A percentile compares a stretch with the other conserved stretches of the same genome.
These are phyloP conservation scores for Heloderma charlesbogerti DNA, from an alignment of 2,113 vertebrate genomes.

Conservation along the genomic window DNA sequence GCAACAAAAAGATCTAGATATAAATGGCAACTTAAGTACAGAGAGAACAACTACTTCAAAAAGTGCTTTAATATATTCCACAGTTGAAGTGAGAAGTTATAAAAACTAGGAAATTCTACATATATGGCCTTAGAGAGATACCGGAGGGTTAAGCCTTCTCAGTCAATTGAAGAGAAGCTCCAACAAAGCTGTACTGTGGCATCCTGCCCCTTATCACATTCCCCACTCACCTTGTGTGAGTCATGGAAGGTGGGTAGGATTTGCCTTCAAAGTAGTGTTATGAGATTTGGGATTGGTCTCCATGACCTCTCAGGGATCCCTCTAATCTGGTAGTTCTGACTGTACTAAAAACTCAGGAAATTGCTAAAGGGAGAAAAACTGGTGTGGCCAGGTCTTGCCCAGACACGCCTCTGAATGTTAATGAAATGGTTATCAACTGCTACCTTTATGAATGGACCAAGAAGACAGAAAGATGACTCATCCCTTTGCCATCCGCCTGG, in stretches of 20 bases:
- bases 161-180: background rate
- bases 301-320: background rate
- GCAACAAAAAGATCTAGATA: background rate
- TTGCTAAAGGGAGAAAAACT: background rate
- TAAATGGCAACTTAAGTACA: background rate
- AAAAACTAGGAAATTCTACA: background rate
- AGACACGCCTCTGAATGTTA: background rate
- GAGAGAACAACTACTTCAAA: background rate
- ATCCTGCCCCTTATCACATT: background rate
- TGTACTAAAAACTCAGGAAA: background rate
- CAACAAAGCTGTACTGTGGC: background rate
- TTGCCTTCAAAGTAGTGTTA: background rate
- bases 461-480: too few species aligned
- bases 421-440: background rate
- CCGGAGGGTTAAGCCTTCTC: background rate
- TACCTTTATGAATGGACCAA: too few species aligned
- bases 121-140: background rate
- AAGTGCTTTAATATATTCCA: background rate
- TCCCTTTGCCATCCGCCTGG: too few species aligned
- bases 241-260: background rate
- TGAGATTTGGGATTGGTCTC: background rate
- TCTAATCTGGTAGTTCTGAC: background rate
- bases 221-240: background rate
- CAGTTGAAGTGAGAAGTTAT: background rate
- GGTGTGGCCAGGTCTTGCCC: background rate